Base-by-base conservation (phyloP, 1,140 invertebrate species). In the Physella acuta region DNA sequence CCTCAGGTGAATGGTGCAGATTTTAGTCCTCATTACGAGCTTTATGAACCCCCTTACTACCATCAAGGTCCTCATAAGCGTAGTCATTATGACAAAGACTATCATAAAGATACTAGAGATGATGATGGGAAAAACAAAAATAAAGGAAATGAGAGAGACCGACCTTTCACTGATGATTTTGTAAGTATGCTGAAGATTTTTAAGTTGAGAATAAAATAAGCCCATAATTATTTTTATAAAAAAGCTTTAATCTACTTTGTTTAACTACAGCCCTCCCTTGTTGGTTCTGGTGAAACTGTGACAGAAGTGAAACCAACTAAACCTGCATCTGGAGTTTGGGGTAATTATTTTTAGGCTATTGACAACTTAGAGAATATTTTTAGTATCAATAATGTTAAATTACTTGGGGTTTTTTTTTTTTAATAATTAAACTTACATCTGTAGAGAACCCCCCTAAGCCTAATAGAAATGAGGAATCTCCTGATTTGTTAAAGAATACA, bases 111-210 rank as follows among this genome's bases (percentile, higher is more conserved):
- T 56, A 71, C 67, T 31, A 70, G 73, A 33, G 75, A 78, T 0
- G 71, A 73, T 44, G 73, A 75, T 31, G 44, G n/a, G 5, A 71
- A 74, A 60, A n/a, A 17, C 37, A 58, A 76, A 65, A 71, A 73
- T 20, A 77, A 73, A 53, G 77, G 78, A 37, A 56, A 68, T 64
- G 71, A 77, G 26, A 72, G 76, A 59, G 73, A 81, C 49, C 78
- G 79, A 70, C 75, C 73, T 52, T 81, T 84, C 67, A 80, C 81
- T 72, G 79, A 83, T 70, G 83, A 85, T 68, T 85, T 85, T 80
- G 82, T 84, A 77, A 75, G 81, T 76, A 28, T n/a, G n/a, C n/a
- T n/a, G n/a, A n/a, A n/a, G n/a, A n/a, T n/a, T n/a, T n/a, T n/a
- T n/a, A n/a, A n/a, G n/a, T n/a, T n/a, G n/a, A n/a, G n/a, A n/a